A percentile compares a stretch with the other conserved stretches of the same genome.
Evolutionary conservation across 2,113 vertebrate species (phyloP).

Genomic region (Sturnus vulgaris): DNA sequence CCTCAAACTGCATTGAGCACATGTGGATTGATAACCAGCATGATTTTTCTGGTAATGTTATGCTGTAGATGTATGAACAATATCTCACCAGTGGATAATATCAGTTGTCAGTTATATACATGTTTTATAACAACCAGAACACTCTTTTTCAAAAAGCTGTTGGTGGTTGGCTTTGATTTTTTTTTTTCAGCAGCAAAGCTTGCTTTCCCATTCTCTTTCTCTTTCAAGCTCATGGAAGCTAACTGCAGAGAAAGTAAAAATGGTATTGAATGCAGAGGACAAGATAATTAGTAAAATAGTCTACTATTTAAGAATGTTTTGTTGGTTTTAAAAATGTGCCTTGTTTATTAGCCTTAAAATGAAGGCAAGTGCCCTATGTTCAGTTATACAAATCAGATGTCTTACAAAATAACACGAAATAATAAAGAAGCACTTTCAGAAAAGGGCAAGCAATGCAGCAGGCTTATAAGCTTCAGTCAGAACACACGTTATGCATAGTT

Average conservation of each 20-base stretch:
- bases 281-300: constrained; percentile 48
- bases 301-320: not conserved
- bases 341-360: constrained; percentile 36
- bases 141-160: constrained; percentile 59
- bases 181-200: constrained; percentile 33
- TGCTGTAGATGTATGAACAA: constrained; percentile 51
- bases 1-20: constrained; percentile 18
- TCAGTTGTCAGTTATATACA: constrained; percentile 58
- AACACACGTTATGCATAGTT: not conserved
- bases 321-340: not conserved
- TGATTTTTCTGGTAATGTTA: constrained; percentile 58
- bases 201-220: constrained; percentile 22
- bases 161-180: constrained; percentile 62
- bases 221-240: constrained; percentile 48
- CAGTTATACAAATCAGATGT: constrained; percentile 6
- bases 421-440: constrained; percentile 25
- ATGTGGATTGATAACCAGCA: constrained; percentile 50
- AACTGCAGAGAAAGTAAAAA: constrained; percentile 54
- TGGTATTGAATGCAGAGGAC: not conserved
- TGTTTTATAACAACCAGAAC: constrained; percentile 68
- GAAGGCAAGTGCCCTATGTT: not conserved
- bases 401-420: constrained; percentile 29
- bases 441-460: constrained; percentile 19
- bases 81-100: constrained; percentile 70
- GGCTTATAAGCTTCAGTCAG: constrained; percentile 7